These are phyloP conservation scores for Capromys pilorides DNA, from an alignment of 2,797 vertebrate genomes.

Conservation along the genomic window DNA sequence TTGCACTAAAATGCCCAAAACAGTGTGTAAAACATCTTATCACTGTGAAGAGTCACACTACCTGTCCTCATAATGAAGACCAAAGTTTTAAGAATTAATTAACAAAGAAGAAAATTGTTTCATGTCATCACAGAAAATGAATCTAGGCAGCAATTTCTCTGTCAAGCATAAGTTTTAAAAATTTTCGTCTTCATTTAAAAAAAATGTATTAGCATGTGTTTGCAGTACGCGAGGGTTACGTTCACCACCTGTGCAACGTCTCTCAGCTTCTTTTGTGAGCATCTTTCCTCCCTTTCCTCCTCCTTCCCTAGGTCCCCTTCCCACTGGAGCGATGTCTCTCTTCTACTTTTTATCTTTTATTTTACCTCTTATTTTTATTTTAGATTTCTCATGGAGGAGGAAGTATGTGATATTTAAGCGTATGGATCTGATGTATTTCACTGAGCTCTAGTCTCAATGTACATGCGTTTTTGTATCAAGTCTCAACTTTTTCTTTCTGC, in stretches of 20 bases:
- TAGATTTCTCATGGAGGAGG: neutral
- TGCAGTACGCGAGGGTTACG: neutral
- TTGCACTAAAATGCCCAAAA: constrained; percentile 26
- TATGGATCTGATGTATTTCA: neutral
- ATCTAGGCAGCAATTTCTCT: neutral
- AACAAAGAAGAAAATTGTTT: constrained; percentile 12
- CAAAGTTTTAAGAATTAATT: neutral
- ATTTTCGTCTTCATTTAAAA: neutral
- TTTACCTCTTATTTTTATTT: neutral
- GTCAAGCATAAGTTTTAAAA: neutral
- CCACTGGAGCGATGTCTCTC: neutral
- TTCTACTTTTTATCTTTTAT: neutral
- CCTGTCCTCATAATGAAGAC: neutral
- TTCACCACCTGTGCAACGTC: neutral
- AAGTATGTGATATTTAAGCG: neutral
- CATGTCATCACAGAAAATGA: neutral
- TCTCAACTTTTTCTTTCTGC: neutral
- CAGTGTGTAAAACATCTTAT: neutral
- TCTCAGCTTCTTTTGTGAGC: neutral
- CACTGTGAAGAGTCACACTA: neutral
- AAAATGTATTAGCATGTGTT: neutral
- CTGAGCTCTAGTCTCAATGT: neutral
- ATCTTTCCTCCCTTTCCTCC: neutral
- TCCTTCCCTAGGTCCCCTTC: neutral
- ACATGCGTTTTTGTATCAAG: neutral